Evolutionary conservation across 2,113 vertebrate genomes (phyloP).

Genomic region (Melanerpes aurifrons): DNA sequence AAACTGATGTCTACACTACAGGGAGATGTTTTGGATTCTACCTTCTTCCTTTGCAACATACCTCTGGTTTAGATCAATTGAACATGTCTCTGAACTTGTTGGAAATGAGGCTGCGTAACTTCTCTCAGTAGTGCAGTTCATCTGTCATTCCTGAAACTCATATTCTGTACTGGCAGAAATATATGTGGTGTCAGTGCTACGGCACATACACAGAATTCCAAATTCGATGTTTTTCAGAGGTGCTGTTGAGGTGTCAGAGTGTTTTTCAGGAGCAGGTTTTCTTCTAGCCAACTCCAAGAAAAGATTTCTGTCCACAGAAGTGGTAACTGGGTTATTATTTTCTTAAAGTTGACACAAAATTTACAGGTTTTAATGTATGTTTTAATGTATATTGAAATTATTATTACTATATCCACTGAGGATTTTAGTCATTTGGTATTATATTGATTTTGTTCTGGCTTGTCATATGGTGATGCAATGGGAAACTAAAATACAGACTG

Average conservation of each 20-base stretch:
- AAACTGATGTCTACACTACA: neutral
- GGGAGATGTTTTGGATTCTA: neutral
- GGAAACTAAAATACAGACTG: neutral
- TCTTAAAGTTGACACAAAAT: neutral
- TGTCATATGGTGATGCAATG: neutral
- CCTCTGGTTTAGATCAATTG: neutral
- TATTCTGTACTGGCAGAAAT: neutral
- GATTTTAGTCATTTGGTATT: neutral
- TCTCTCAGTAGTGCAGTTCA: neutral
- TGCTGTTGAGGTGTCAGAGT: neutral
- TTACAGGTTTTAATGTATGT: neutral
- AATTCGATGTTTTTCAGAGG: neutral
- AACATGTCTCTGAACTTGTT: neutral
- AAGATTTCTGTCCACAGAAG: neutral
- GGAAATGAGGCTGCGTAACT: neutral
- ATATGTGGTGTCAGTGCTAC: neutral
- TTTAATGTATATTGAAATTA: neutral
- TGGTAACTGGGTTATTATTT: neutral
- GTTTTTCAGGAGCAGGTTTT: neutral
- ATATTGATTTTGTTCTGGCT: neutral
- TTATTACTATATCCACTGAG: rapidly evolving
- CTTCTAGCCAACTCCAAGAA: neutral
- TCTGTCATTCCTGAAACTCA: neutral
- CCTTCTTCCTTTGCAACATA: neutral
- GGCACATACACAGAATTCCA: neutral